These are phyloP conservation scores for Pseudomyrmex cubaensis DNA, from an alignment of 1,140 invertebrate genomes.

Conservation along the genomic window DNA sequence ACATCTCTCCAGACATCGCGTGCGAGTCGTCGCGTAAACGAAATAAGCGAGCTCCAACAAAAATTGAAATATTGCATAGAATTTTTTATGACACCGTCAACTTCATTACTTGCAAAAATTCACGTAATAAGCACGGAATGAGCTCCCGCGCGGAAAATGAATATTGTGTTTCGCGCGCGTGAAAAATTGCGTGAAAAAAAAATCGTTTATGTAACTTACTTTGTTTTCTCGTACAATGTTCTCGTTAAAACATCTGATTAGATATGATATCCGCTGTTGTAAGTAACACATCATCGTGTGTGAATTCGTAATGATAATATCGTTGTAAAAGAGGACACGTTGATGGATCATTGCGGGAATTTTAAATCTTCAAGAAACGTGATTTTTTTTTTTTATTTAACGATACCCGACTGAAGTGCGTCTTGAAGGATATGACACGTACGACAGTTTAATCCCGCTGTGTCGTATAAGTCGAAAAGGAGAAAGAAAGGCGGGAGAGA, in stretches of 20 bases:
- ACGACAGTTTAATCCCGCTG: conserved; percentile 24
- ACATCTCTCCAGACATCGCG: neutral
- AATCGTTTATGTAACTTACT: neutral
- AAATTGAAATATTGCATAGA: conserved; percentile 14
- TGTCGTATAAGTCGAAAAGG: neutral
- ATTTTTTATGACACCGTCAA: neutral
- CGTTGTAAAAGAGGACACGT: neutral
- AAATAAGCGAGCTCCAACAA: conserved; percentile 9
- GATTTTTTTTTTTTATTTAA: too few relatives aligned
- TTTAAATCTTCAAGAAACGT: neutral
- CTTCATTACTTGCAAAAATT: neutral
- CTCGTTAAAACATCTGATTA: neutral
- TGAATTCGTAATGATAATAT: too few relatives aligned
- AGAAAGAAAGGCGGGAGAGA: neutral
- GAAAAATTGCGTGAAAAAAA: too few relatives aligned
- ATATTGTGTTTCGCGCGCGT: neutral
- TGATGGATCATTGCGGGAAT: too few relatives aligned
- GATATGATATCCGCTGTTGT: neutral
- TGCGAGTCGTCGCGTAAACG: too few relatives aligned
- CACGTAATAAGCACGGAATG: neutral
- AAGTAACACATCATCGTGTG: neutral
- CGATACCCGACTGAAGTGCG: neutral
- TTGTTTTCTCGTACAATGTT: neutral
- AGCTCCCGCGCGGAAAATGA: neutral
- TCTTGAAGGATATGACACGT: neutral